A percentile compares a stretch with the other conserved stretches of the same genome.
Conservation (phyloP, 1,140 invertebrate species). For the Lysiphlebus fabarum region DNA sequence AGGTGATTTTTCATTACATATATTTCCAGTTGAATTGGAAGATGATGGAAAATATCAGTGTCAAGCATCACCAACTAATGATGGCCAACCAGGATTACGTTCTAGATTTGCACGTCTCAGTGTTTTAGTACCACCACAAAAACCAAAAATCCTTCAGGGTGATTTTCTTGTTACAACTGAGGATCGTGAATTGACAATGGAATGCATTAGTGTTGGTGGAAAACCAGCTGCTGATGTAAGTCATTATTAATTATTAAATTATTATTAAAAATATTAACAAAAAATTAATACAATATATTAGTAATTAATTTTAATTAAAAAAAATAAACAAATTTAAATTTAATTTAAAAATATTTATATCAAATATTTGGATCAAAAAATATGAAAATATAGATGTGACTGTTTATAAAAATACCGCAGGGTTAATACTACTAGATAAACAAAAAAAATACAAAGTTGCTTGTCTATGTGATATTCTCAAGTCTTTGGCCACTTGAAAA, state of each 20-base stretch:
- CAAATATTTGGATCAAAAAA: no score
- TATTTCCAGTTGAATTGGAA: conserved; percentile 81
- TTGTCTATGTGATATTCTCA: conserved; percentile 8
- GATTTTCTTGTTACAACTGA: conserved; percentile 78
- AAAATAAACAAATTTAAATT: neutral
- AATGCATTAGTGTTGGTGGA: conserved; percentile 83
- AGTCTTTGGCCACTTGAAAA: conserved; percentile 16
- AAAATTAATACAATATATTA: no score
- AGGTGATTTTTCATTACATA: conserved; percentile 85
- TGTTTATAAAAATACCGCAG: conserved; percentile 12
- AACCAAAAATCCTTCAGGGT: conserved; percentile 83
- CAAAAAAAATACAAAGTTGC: neutral
- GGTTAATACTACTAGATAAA: conserved; percentile 10
- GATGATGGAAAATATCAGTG: conserved; percentile 90
- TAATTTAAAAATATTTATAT: neutral
- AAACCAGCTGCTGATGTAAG: conserved; percentile 89
- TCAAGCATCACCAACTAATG: conserved; percentile 74
- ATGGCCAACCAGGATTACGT: conserved; percentile 71
- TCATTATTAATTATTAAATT: no score
- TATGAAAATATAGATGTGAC: no score
- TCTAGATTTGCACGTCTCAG: conserved; percentile 81
- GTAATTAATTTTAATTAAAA: neutral
- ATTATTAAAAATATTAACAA: no score
- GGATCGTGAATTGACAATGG: conserved; percentile 82
- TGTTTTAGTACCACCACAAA: conserved; percentile 83